phyloP scores from a whole-genome alignment of 2,113 vertebrate genomes.

The Telmatochromis sp. region DNA sequence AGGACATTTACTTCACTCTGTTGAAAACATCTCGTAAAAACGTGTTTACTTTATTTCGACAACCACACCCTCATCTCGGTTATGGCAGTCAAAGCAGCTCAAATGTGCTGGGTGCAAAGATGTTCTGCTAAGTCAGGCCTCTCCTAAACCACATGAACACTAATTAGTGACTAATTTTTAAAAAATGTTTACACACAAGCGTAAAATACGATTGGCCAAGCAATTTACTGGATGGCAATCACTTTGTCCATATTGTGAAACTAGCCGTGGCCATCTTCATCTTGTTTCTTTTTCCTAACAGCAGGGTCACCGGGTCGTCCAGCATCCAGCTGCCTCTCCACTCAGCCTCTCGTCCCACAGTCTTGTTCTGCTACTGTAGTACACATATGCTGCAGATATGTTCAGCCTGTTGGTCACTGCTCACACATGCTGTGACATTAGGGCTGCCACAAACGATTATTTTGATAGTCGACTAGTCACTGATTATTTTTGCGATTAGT shows the following conservation, averaged over 20 bases:
- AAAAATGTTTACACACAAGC: neutral
- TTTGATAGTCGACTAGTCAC: no score
- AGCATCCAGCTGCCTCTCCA: neutral
- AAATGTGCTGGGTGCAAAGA: neutral
- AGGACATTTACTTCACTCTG: neutral
- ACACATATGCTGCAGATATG: neutral
- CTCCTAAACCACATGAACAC: neutral
- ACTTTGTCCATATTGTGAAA: neutral
- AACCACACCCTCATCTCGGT: neutral
- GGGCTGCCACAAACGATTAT: no score
- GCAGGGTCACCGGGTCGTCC: neutral
- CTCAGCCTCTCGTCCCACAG: neutral
- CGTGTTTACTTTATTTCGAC: neutral
- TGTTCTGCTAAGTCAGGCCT: neutral
- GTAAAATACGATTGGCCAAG: accelerated
- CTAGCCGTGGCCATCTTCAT: neutral
- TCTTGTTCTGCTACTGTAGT: accelerated
- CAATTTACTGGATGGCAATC: neutral
- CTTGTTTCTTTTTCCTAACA: neutral
- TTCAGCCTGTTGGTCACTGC: neutral
- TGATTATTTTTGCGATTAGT: no score
- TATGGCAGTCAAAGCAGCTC: neutral
- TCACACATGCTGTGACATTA: neutral
- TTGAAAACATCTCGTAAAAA: neutral
- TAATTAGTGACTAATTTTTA: neutral